Percentiles rank a stretch among this genome's conserved stretches.
These are phyloP conservation scores for Hirundichthys speculiger DNA, from an alignment of 2,113 vertebrate species.

Conservation along the genomic window DNA sequence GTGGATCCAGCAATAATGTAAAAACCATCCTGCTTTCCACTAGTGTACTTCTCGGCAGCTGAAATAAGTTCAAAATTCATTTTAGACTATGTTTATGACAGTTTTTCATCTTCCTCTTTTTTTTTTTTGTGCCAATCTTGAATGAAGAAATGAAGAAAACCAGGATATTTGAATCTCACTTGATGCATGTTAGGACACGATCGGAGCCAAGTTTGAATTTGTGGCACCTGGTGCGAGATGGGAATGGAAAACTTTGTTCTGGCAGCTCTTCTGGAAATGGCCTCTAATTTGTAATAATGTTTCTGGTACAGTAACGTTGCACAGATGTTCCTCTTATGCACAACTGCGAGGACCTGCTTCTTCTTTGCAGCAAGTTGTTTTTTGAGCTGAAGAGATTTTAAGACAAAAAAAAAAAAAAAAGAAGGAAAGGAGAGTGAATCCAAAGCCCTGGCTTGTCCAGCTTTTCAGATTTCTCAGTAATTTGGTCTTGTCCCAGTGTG, in stretches of 20 bases:
- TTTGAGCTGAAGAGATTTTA: no score
- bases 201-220: slow-evolving; percentile 15
- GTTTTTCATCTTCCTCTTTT: background rate
- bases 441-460: no score
- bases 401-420: no score
- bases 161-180: slow-evolving; percentile 10
- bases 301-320: slow-evolving; percentile 38
- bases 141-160: slow-evolving; percentile 21
- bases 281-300: slow-evolving; percentile 26
- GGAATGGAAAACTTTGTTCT: slow-evolving; percentile 50
- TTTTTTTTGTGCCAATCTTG: background rate
- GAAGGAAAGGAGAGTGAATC: no score
- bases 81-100: background rate
- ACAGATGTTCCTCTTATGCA: slow-evolving; percentile 41
- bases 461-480: slow-evolving; percentile 21
- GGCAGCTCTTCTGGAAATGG: slow-evolving; percentile 38
- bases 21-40: slow-evolving; percentile 58
- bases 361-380: background rate
- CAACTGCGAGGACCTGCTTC: background rate
- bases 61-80: slow-evolving; percentile 18
- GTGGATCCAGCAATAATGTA: slow-evolving; percentile 69
- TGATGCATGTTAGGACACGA: slow-evolving; percentile 8
- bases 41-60: slow-evolving; percentile 51
- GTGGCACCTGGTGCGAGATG: slow-evolving; percentile 41
- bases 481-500: slow-evolving; percentile 43